These are phyloP conservation scores for Apocrypta bakeri DNA, from an alignment of 1,140 invertebrate genomes.

Conservation along the genomic window DNA sequence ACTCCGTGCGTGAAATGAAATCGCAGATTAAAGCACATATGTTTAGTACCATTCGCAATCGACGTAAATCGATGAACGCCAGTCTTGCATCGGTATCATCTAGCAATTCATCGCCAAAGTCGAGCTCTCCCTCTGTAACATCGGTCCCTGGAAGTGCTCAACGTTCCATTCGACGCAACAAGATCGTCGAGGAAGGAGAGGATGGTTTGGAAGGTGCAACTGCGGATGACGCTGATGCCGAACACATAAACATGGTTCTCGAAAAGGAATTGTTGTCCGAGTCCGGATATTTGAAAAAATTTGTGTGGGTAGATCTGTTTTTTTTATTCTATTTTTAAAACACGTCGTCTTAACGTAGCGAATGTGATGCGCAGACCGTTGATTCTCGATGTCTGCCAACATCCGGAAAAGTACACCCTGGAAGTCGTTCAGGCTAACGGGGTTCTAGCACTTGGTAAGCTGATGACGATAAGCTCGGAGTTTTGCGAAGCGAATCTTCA, in stretches of 20 bases:
- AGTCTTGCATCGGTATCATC: neutral
- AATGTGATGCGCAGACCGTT: constrained; percentile 64
- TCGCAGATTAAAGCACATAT: constrained; percentile 59
- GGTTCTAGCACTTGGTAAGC: constrained; percentile 84
- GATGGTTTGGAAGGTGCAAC: constrained; percentile 85
- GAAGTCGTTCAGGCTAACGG: constrained; percentile 82
- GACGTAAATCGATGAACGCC: neutral
- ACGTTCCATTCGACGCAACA: constrained; percentile 30
- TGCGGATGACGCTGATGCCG: constrained; percentile 90
- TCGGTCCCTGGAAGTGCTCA: constrained; percentile 32
- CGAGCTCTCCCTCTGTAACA: neutral
- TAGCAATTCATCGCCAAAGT: neutral
- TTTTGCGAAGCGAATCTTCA: constrained; percentile 88
- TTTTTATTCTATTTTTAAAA: neutral
- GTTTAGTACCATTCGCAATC: neutral
- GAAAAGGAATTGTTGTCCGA: constrained; percentile 85
- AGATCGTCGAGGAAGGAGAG: constrained; percentile 74
- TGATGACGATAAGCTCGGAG: constrained; percentile 89
- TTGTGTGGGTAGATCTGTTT: constrained; percentile 64
- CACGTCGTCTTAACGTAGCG: no score
- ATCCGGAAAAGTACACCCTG: constrained; percentile 77
- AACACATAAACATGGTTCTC: constrained; percentile 85
- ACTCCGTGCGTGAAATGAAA: constrained; percentile 68
- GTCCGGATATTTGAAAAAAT: constrained; percentile 75
- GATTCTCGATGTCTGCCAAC: constrained; percentile 76